These are phyloP conservation scores for Deilephila porcellus DNA, from an alignment of 2,888 invertebrate genomes.

Conservation along the genomic window DNA sequence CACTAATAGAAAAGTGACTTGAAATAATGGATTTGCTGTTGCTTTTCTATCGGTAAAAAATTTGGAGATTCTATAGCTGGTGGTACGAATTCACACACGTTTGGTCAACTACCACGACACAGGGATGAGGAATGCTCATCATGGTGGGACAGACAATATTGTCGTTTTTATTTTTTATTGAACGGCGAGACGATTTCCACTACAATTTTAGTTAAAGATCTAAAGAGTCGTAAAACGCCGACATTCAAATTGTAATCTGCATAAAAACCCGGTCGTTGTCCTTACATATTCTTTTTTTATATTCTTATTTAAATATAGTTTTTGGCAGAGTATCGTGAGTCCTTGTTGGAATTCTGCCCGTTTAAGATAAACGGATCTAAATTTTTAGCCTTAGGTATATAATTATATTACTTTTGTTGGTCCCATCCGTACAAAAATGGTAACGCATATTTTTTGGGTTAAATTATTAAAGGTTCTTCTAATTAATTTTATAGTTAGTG, in stretches of 20 bases:
- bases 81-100: too few relatives aligned
- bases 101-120: too few relatives aligned
- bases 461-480: too few relatives aligned
- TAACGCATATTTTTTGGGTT: too few relatives aligned
- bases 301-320: constrained; percentile 8
- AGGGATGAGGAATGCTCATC: too few relatives aligned
- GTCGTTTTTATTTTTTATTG: too few relatives aligned
- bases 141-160: too few relatives aligned
- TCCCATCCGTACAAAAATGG: neutral
- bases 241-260: neutral
- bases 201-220: neutral
- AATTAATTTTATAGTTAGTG: too few relatives aligned
- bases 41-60: too few relatives aligned
- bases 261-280: neutral
- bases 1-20: too few relatives aligned
- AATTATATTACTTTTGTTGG: neutral
- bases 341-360: constrained; percentile 26
- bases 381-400: constrained; percentile 9
- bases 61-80: too few relatives aligned
- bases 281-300: neutral
- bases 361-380: constrained; percentile 20
- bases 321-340: constrained; percentile 1
- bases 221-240: neutral
- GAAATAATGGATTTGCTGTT: too few relatives aligned
- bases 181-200: neutral